Conservation (phyloP, 2,113 vertebrate genomes). For the Phalacrocorax carbo region DNA sequence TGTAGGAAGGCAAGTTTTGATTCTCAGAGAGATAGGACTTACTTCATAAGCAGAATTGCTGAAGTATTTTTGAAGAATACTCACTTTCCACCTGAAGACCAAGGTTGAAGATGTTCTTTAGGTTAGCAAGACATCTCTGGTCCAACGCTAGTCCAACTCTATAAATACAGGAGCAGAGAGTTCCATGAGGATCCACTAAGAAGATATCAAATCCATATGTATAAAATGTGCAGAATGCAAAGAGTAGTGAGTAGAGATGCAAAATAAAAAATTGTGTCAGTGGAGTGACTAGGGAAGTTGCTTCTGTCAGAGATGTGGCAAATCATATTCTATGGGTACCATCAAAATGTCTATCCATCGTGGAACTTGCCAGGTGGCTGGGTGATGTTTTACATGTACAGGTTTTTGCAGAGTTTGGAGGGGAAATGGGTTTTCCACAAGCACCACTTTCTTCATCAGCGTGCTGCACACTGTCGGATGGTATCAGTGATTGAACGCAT, state of each 20-base stretch:
- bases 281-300: not conserved
- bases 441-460: not conserved
- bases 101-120: not conserved
- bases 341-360: not conserved
- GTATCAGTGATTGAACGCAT: rapidly evolving
- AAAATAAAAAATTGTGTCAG: not conserved
- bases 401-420: not conserved
- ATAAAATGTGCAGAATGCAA: not conserved
- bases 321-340: not conserved
- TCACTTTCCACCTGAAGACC: not conserved
- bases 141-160: not conserved
- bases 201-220: not conserved
- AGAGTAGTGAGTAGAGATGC: not conserved
- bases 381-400: not conserved
- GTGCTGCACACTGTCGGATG: rapidly evolving
- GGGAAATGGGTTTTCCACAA: not conserved
- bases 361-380: rapidly evolving
- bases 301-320: not conserved
- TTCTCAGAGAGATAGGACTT: not conserved
- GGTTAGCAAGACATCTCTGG: not conserved
- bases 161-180: not conserved
- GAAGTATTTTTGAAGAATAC: not conserved
- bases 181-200: not conserved
- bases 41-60: not conserved
- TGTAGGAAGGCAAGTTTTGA: not conserved